Evolutionary conservation across 2,797 vertebrate species (phyloP), one percentile per base, ranked within the genome.

Genomic region (Molossus alvarezi): DNA sequence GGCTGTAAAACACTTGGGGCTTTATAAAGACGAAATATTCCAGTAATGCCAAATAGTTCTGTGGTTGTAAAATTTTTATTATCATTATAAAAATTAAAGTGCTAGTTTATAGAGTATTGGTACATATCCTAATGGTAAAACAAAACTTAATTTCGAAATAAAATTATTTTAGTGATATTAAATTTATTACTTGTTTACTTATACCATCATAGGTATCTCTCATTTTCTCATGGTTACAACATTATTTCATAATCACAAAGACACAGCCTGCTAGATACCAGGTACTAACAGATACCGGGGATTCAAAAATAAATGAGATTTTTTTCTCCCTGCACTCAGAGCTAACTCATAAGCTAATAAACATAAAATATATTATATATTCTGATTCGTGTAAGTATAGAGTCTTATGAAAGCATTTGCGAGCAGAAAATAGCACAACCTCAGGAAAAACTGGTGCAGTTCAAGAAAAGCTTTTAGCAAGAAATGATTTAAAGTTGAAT

Each of bases 51-150:
- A 96, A 96, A 17, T 55, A 94, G 57, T 57, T 91, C 41, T 87
- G 53, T 51, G 62, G 20, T 79, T 95, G 3, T 96, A 96, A 97
- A 96, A 84, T 14, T 96, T 90, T 97, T 95, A 95, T 95, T 94
- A 84, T 91, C 29, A 53, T 79, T 93, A 45, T 93, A 88, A 97
- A 97, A 97, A 71, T 87, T 41, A 90, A 97, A 97, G 67, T 77
- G 0, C 51, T 90, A 8, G 48, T 88, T 97, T 96, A 96, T 25
- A 75, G 29, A 88, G 14, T 69, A 90, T 83, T 93, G 67, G 25
- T 88, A 88, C 88, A 98, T 96, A 97, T 80, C 27, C 41, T 89
- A 83, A 92, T 57, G 13, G 90, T 89, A 88, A 94, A 95, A 90
- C 45, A 64, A 86, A 95, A 82, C 27, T 94, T 25, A 82, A 80